Conservation (phyloP, 2,113 vertebrate genomes). For the Zapus hudsonius region DNA sequence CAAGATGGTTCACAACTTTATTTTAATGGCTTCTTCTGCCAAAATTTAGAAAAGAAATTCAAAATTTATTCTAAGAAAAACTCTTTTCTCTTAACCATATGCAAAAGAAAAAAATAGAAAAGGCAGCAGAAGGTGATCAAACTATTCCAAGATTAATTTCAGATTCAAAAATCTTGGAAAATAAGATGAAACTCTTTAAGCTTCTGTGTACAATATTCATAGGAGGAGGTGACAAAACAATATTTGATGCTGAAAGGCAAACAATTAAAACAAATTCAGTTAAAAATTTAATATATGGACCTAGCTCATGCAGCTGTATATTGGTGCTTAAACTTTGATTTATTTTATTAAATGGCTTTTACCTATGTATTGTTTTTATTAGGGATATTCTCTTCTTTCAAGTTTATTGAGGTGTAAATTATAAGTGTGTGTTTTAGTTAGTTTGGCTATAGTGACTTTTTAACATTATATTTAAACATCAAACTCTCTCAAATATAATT, state of each 20-base stretch:
- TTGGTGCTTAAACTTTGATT: background rate
- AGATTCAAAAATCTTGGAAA: conserved; percentile 34
- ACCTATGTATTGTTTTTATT: background rate
- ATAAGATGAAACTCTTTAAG: background rate
- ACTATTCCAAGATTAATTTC: conserved; percentile 24
- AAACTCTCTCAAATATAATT: no score
- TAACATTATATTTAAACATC: background rate
- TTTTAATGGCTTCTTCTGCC: background rate
- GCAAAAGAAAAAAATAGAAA: background rate
- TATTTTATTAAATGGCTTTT: background rate
- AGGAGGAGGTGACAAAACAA: background rate
- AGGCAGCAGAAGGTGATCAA: conserved; percentile 14
- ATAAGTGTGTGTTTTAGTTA: background rate
- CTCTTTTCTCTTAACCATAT: conserved; percentile 13
- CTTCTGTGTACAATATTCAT: background rate
- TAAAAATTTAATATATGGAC: background rate
- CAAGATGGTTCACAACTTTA: background rate
- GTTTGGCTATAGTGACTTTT: background rate
- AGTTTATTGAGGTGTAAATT: background rate
- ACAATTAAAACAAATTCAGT: background rate
- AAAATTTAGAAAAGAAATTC: conserved; percentile 43
- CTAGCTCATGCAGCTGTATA: background rate
- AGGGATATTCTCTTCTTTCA: background rate
- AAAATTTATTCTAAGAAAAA: conserved; percentile 25
- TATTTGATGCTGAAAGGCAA: background rate